Base-by-base conservation (phyloP, 2,888 invertebrate genomes). In the Yponomeuta plumbellus region DNA sequence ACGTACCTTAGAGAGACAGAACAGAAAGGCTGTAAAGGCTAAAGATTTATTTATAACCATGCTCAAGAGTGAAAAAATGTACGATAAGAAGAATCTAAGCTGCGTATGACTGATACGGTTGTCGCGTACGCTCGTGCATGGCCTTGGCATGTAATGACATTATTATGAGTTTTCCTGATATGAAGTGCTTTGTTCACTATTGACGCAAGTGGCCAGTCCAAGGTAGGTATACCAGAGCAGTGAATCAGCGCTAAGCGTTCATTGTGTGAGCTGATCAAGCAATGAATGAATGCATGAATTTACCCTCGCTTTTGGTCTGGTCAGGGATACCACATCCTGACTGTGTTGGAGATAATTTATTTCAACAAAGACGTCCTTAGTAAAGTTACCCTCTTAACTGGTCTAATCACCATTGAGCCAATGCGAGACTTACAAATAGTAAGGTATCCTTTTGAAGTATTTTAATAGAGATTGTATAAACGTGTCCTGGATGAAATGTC, bases 151-250 rank as follows among this genome's bases (percentile, higher is more conserved):
- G 44, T 22, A 59, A 61, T 61, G 61, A 61, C 61, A 61, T 26
- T 63, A 22, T 63, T 63, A 44, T 63, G 63, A 63, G 63, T 63
- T 63, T 63, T 63, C 63, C 63, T 63, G 63, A 63, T 63, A 63
- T 63, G 63, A 26, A 39, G 34, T 34, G 62, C 63, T 63, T 63
- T 63, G 63, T 63, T 63, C 40, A 22, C 22, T 44, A 44, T 44
- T 63, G 63, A 63, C 63, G 63, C 40, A 63, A 63, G 40, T 44
- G 44, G 44, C 44, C 17, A 52, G 44, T 52, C 17, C 13, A 52
- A 20, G 59, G 59, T 58, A 58, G 21, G 8, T 23, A 22, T 21
- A 21, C 11, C 21, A 22, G 58, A 58, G 58, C 22, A 21, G 20
- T 58, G 59, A 22, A 22, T 11, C 23, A 21, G 59, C 17, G 17